phyloP scores from a whole-genome alignment of 1,140 invertebrate species.

The Cherax quadricarinatus region DNA sequence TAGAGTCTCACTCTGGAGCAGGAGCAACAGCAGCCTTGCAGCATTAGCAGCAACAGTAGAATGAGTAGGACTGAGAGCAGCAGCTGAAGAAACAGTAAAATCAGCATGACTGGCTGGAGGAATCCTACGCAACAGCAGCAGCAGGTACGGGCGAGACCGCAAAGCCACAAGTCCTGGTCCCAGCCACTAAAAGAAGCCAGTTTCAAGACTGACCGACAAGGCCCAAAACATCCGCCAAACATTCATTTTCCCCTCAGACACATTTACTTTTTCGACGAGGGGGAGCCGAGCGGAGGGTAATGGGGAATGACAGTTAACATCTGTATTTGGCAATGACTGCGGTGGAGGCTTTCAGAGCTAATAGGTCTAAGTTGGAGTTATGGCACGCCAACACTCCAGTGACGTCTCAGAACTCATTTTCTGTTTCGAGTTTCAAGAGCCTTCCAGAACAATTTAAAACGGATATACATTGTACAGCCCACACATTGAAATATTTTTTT shows the following conservation, averaged over 20 bases:
- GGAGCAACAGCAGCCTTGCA: no score
- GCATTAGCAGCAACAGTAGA: no score
- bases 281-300: slow-evolving; percentile 56
- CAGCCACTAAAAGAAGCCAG: not conserved
- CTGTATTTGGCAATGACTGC: slow-evolving; percentile 71
- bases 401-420: not conserved
- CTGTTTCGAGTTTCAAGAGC: not conserved
- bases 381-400: slow-evolving; percentile 37
- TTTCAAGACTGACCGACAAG: slow-evolving; percentile 34
- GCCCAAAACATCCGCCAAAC: slow-evolving; percentile 67
- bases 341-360: slow-evolving; percentile 69
- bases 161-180: slow-evolving; percentile 31
- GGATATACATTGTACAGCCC: no score
- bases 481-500: no score
- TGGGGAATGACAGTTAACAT: slow-evolving; percentile 71
- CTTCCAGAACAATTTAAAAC: not conserved
- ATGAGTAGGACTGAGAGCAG: no score
- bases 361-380: slow-evolving; percentile 62
- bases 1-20: no score
- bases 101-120: no score
- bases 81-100: no score
- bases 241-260: slow-evolving; percentile 65
- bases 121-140: no score
- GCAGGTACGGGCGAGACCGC: slow-evolving; percentile 9
- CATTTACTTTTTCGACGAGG: slow-evolving; percentile 64